A percentile compares a stretch with the other conserved stretches of the same genome.
These are phyloP conservation scores for Odontocolon sp. DNA, from an alignment of 2,888 invertebrate species.

Conservation along the genomic window DNA sequence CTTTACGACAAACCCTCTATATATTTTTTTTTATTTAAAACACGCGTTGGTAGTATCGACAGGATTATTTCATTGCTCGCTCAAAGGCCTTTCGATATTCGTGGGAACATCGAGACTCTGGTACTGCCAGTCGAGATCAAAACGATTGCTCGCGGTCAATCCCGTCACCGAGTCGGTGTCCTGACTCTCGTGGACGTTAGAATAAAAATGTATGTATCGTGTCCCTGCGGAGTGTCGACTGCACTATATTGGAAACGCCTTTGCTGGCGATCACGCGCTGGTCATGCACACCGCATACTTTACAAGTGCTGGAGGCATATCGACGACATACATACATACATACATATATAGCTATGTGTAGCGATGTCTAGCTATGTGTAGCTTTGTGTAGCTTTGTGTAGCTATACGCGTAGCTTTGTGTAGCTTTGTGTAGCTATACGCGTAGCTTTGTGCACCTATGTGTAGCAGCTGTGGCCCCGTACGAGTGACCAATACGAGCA, in stretches of 20 bases:
- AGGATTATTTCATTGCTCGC: not conserved
- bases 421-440: too few species aligned
- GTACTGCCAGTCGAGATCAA: constrained; percentile 6
- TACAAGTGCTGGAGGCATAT: constrained; percentile 19
- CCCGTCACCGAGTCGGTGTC: not conserved
- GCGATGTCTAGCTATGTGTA: too few species aligned
- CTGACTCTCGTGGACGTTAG: not conserved
- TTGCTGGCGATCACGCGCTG: constrained; percentile 49
- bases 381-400: too few species aligned
- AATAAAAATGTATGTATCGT: not conserved
- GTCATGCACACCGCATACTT: constrained; percentile 51
- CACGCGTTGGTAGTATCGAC: not conserved
- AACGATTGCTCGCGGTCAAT: constrained; percentile 2
- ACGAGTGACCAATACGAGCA: too few species aligned
- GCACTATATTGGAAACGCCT: constrained; percentile 32
- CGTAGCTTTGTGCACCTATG: not conserved
- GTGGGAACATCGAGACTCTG: constrained; percentile 25
- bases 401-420: too few species aligned
- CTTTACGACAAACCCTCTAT: not conserved
- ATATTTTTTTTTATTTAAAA: not conserved
- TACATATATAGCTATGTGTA: too few species aligned
- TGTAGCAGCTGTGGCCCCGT: not conserved
- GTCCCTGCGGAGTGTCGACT: not conserved
- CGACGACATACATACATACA: too few species aligned
- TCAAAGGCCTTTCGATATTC: constrained; percentile 34